Conservation (phyloP, 2,888 invertebrate species). For the Zaprionus lineosus region DNA sequence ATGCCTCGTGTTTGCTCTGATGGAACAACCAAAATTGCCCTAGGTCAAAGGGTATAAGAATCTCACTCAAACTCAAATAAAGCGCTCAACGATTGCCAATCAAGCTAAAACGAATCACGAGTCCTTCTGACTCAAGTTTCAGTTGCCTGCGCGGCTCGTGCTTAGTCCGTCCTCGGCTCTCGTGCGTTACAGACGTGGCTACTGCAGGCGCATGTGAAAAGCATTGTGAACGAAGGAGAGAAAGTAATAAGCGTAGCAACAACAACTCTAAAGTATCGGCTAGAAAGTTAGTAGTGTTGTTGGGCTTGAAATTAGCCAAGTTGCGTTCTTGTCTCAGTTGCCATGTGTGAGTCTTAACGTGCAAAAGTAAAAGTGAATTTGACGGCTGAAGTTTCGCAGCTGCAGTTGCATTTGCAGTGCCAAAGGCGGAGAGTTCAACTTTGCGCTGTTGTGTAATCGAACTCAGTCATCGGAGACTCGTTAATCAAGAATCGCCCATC, state of each 20-base stretch:
- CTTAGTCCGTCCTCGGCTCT: slow-evolving; percentile 81
- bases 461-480: background rate
- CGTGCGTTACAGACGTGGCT: slow-evolving; percentile 71
- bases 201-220: slow-evolving; percentile 25
- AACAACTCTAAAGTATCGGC: slow-evolving; percentile 30
- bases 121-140: slow-evolving; percentile 37
- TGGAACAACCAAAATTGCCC: background rate
- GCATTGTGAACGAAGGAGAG: slow-evolving; percentile 11
- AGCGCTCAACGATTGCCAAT: slow-evolving; percentile 26
- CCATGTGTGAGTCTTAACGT: slow-evolving; percentile 10
- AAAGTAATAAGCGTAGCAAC: slow-evolving; percentile 35
- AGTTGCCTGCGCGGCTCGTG: slow-evolving; percentile 21
- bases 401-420: slow-evolving; percentile 5
- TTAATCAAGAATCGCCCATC: slow-evolving; percentile 36
- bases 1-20: too few relatives aligned
- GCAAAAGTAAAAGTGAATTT: slow-evolving; percentile 19
- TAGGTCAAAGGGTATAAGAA: slow-evolving; percentile 12
- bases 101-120: slow-evolving; percentile 23
- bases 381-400: background rate
- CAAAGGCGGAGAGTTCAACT: slow-evolving; percentile 20
- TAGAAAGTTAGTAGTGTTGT: slow-evolving; percentile 51
- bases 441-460: slow-evolving; percentile 66
- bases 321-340: slow-evolving; percentile 4
- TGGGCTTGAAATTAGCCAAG: slow-evolving; percentile 57
- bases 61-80: slow-evolving; percentile 33